A percentile compares a stretch with the other conserved stretches of the same genome.
phyloP scores from a whole-genome alignment of 2,113 vertebrate species.

The Spilogale gracilis region DNA sequence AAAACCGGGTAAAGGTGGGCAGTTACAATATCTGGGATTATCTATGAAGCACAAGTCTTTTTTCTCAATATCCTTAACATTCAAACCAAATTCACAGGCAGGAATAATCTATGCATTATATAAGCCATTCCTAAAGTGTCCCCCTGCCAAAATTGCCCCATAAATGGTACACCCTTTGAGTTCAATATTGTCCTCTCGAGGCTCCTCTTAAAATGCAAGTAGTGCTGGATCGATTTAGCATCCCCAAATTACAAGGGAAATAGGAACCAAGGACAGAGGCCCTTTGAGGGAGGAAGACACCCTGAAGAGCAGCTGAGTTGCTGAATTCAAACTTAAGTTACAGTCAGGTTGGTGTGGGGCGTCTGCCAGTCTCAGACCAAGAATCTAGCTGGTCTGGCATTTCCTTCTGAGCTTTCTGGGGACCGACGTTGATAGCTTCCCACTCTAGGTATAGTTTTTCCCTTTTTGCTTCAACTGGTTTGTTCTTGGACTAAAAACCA shows the following conservation, averaged over 20 bases:
- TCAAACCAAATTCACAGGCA: not conserved
- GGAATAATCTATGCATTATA: not conserved
- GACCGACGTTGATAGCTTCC: not conserved
- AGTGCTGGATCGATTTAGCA: not conserved
- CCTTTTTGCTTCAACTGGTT: not conserved
- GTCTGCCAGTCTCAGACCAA: not conserved
- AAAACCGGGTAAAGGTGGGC: not conserved
- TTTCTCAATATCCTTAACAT: not conserved
- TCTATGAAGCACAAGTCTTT: not conserved
- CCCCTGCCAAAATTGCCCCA: not conserved
- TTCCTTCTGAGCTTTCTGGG: not conserved
- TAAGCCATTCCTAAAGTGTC: not conserved
- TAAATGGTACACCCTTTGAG: not conserved
- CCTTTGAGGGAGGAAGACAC: not conserved
- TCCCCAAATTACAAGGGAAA: not conserved
- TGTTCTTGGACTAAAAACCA: not conserved
- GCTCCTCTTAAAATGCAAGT: not conserved
- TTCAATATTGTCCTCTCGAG: not conserved
- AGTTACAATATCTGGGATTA: not conserved
- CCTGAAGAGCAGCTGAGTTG: not conserved
- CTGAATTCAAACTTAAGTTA: not conserved
- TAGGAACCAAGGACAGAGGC: not conserved
- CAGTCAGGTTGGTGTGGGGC: rapidly evolving
- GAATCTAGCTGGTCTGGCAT: not conserved
- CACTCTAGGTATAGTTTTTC: not conserved